Evolutionary conservation across 1,140 invertebrate species (phyloP).

Genomic region (Apis mellifera): DNA sequence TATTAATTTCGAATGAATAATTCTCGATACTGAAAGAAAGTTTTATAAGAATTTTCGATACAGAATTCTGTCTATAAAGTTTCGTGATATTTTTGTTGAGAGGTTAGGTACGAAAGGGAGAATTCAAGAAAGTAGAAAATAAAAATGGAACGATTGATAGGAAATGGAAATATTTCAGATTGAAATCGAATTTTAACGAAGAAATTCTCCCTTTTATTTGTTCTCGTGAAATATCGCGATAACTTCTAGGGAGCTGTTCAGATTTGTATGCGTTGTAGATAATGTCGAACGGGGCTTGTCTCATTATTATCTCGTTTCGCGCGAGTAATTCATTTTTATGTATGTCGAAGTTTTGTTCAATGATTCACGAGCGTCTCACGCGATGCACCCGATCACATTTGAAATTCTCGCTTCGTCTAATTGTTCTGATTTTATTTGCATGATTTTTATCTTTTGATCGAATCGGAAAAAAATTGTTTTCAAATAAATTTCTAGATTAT

Average conservation of each 20-base stretch:
- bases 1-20: neutral
- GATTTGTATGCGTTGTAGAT: constrained; percentile 44
- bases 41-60: too few species aligned
- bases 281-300: constrained; percentile 39
- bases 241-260: constrained; percentile 10
- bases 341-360: constrained; percentile 49
- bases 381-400: constrained; percentile 14
- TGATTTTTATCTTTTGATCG: neutral
- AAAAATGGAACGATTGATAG: neutral
- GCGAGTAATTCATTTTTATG: constrained; percentile 70
- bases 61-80: too few species aligned
- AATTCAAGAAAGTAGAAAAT: neutral
- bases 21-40: too few species aligned
- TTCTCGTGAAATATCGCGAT: constrained; percentile 65
- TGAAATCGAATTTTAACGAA: constrained; percentile 43
- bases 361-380: constrained; percentile 59
- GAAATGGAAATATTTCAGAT: constrained; percentile 53
- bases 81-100: too few species aligned
- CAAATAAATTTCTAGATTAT: neutral
- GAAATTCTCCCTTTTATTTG: constrained; percentile 57
- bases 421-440: neutral
- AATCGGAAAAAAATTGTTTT: neutral
- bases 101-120: too few species aligned
- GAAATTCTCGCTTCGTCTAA: constrained; percentile 11
- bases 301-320: constrained; percentile 66